phyloP scores from a whole-genome alignment of 1,140 invertebrate genomes.

The Meloidogyne exigua region DNA sequence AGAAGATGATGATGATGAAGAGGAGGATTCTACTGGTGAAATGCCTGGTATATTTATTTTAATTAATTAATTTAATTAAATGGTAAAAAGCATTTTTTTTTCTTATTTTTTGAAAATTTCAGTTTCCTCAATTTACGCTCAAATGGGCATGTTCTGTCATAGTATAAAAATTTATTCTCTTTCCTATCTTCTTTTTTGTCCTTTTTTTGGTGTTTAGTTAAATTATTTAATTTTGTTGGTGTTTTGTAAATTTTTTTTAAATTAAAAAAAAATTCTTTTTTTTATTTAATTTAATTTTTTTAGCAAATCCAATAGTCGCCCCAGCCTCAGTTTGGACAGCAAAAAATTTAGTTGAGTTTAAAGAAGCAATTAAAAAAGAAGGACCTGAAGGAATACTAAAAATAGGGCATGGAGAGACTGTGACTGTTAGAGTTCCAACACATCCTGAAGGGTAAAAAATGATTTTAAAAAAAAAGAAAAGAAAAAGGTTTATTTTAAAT shows the following conservation, averaged over 20 bases:
- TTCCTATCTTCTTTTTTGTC: conserved; percentile 16
- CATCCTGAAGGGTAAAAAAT: conserved; percentile 79
- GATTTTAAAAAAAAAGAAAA: too few species aligned
- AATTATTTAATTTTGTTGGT: not conserved
- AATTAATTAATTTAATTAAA: not conserved
- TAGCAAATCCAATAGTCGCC: conserved; percentile 68
- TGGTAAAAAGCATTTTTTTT: too few species aligned
- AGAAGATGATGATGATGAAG: conserved; percentile 26
- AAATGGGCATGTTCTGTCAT: conserved; percentile 64
- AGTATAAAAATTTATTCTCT: conserved; percentile 47
- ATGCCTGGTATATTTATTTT: not conserved
- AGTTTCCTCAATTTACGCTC: conserved; percentile 61
- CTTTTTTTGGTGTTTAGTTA: conserved; percentile 7
- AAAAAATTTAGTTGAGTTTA: conserved; percentile 75
- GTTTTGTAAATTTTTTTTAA: not conserved
- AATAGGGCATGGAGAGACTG: conserved; percentile 92
- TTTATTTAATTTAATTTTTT: conserved; percentile 24
- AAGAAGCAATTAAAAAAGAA: conserved; percentile 77
- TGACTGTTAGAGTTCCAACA: conserved; percentile 93
- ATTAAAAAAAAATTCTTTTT: too few species aligned
- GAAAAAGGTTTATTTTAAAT: not conserved
- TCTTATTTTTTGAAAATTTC: conserved; percentile 19
- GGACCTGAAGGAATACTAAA: conserved; percentile 87
- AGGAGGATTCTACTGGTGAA: conserved; percentile 35
- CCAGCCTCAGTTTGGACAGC: conserved; percentile 91